These are phyloP conservation scores for Dermolepida albohirtum DNA, from an alignment of 2,888 invertebrate genomes.

Conservation along the genomic window DNA sequence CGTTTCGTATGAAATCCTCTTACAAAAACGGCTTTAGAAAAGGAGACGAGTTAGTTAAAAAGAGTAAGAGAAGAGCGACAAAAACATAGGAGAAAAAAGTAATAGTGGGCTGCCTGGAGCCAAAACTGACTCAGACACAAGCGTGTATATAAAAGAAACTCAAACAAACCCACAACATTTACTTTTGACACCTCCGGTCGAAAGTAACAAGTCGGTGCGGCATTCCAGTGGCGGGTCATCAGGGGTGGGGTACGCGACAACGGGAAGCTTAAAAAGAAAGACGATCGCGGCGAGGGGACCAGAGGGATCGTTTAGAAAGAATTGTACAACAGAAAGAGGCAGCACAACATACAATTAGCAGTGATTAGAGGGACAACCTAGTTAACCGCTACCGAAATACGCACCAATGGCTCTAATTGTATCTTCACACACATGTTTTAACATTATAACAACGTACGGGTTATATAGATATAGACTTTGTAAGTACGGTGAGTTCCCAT, in stretches of 20 bases:
- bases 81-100: constrained; percentile 29
- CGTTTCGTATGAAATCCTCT: not conserved
- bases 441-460: constrained; percentile 34
- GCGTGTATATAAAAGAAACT: constrained; percentile 41
- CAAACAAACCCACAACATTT: constrained; percentile 59
- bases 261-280: constrained; percentile 17
- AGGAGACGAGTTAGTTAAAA: constrained; percentile 4
- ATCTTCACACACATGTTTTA: constrained; percentile 56
- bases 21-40: constrained; percentile 12
- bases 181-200: constrained; percentile 64
- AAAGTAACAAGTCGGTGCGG: constrained; percentile 64
- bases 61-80: constrained; percentile 22
- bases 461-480: constrained; percentile 18
- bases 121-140: constrained; percentile 43
- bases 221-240: constrained; percentile 59
- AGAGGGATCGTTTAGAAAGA: constrained; percentile 42
- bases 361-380: constrained; percentile 63
- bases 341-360: constrained; percentile 62
- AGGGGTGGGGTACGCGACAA: constrained; percentile 45
- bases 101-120: constrained; percentile 41
- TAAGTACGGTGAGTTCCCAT: no score
- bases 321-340: constrained; percentile 43
- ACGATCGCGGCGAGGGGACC: constrained; percentile 38
- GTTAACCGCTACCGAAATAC: constrained; percentile 65
- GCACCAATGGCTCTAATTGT: constrained; percentile 63